These are phyloP conservation scores for Echinops telfairi DNA, from an alignment of 2,113 vertebrate genomes.

Conservation along the genomic window DNA sequence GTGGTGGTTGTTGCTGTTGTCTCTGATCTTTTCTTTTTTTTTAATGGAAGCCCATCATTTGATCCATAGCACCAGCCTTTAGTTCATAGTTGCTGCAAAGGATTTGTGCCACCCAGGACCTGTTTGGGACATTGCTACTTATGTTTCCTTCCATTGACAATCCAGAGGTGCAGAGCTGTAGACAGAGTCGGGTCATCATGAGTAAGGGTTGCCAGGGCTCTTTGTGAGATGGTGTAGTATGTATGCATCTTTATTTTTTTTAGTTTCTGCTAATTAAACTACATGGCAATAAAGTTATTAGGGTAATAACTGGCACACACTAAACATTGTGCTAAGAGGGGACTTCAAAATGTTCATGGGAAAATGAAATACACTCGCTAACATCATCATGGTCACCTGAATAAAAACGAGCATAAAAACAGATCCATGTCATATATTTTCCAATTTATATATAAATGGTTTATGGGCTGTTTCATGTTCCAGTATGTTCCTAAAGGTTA, in stretches of 20 bases:
- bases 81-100: not conserved
- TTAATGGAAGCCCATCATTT: not conserved
- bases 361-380: not conserved
- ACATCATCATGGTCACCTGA: not conserved
- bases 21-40: not conserved
- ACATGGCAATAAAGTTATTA: not conserved
- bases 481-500: not conserved
- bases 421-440: not conserved
- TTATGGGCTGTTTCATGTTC: not conserved
- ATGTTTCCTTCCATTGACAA: not conserved
- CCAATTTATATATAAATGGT: not conserved
- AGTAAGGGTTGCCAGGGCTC: not conserved
- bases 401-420: not conserved
- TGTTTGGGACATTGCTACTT: not conserved
- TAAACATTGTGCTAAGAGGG: not conserved
- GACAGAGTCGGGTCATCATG: not conserved
- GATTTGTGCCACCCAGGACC: not conserved
- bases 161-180: not conserved
- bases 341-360: no score
- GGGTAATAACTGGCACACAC: no score
- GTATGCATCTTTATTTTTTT: not conserved
- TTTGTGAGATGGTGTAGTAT: not conserved
- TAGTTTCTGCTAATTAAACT: not conserved
- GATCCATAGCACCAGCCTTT: not conserved
- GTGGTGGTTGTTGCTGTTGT: not conserved